Conservation (phyloP, 1,140 invertebrate species). For the Aphelenchoides fujianensis region DNA sequence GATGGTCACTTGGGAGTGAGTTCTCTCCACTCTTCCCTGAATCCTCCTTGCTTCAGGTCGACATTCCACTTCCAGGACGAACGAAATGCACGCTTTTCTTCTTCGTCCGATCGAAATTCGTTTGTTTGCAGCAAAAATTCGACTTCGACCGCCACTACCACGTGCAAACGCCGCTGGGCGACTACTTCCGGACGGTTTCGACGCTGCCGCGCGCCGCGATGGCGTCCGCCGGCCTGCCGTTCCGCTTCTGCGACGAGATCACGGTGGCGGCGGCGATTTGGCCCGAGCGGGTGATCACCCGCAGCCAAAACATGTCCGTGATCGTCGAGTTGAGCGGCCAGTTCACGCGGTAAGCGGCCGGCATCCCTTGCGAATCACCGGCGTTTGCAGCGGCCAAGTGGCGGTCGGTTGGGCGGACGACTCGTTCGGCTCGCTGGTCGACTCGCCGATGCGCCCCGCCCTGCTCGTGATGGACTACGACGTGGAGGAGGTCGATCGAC, state of each 20-base stretch:
- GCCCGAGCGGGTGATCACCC: conserved; percentile 44
- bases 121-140: conserved; percentile 27
- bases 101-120: conserved; percentile 15
- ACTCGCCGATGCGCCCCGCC: not conserved
- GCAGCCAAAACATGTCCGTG: conserved; percentile 44
- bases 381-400: conserved; percentile 46
- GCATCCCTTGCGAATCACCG: not conserved
- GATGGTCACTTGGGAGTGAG: conserved; percentile 60
- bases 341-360: conserved; percentile 41
- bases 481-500: not conserved
- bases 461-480: conserved; percentile 2
- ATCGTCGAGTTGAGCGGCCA: conserved; percentile 52
- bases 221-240: conserved; percentile 41
- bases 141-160: conserved; percentile 56
- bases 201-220: conserved; percentile 40
- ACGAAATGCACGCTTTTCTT: conserved; percentile 28
- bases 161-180: conserved; percentile 49
- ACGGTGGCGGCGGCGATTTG: conserved; percentile 52
- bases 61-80: conserved; percentile 19
- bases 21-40: conserved; percentile 9
- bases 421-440: not conserved
- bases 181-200: conserved; percentile 49
- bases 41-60: conserved; percentile 9
- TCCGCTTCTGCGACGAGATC: conserved; percentile 57
- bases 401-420: conserved; percentile 56